phyloP scores from a whole-genome alignment of 2,797 vertebrate species.

The Chelon labrosus region DNA sequence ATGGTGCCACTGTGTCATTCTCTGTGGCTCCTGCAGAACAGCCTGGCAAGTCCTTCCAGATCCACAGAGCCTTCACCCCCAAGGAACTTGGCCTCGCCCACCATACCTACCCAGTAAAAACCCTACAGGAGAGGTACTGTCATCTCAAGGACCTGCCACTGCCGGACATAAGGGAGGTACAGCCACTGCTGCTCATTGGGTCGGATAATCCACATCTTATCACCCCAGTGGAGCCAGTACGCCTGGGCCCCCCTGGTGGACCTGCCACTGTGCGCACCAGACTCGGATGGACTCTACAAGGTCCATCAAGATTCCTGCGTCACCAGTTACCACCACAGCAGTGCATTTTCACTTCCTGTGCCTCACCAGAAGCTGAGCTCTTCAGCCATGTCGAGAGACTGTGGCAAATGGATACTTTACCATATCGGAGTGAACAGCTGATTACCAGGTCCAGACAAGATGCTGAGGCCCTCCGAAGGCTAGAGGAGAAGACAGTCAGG shows the following conservation, averaged over 20 bases:
- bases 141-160: conserved; percentile 12
- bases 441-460: conserved; percentile 18
- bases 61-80: conserved; percentile 17
- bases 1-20: conserved; percentile 20
- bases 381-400: conserved; percentile 15
- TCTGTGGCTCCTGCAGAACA: not conserved
- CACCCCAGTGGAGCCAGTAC: no score
- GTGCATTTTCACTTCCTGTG: conserved; percentile 6
- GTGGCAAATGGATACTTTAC: conserved; percentile 21
- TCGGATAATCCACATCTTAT: no score
- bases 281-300: conserved; percentile 27
- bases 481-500: conserved; percentile 23
- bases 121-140: conserved; percentile 5
- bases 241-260: not conserved
- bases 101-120: conserved; percentile 11
- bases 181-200: no score
- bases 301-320: not conserved
- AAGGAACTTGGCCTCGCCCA: conserved; percentile 13
- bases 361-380: conserved; percentile 13
- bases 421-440: not conserved
- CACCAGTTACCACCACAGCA: not conserved
- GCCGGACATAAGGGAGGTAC: no score
- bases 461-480: conserved; percentile 7
- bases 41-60: conserved; percentile 6
- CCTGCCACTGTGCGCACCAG: conserved; percentile 8